Evolutionary conservation across 2,113 vertebrate species (phyloP).

Genomic region (Chrysemys picta): DNA sequence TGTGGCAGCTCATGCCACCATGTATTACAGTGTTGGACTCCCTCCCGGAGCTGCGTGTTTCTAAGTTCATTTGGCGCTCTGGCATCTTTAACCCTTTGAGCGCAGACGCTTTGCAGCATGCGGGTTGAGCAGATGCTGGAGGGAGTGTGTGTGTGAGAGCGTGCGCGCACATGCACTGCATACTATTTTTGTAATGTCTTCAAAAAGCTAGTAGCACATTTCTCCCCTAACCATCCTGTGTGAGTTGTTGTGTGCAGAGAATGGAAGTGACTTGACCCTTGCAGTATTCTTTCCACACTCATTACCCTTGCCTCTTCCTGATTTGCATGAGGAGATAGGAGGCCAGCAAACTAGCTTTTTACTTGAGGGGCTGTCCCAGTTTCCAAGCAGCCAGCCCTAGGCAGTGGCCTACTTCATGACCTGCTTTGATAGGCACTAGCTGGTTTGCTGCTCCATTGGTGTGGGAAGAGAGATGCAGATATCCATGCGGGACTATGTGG

Average conservation of each 20-base stretch:
- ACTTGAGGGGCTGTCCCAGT: slow-evolving; percentile 25
- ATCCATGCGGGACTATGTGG: not conserved
- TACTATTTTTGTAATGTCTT: not conserved
- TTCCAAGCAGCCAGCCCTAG: not conserved
- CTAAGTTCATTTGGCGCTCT: not conserved
- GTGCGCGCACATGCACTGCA: not conserved
- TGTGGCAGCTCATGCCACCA: accelerated
- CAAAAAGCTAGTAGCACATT: not conserved
- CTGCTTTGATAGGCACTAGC: not conserved
- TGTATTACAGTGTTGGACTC: accelerated
- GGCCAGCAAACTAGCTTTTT: not conserved
- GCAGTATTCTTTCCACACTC: not conserved
- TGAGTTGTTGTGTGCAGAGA: not conserved
- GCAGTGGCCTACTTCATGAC: slow-evolving; percentile 7
- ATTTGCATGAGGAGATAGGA: not conserved
- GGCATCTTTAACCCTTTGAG: not conserved
- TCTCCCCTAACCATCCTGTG: not conserved
- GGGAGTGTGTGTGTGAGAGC: not conserved
- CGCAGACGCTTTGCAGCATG: accelerated
- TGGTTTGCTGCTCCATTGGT: not conserved
- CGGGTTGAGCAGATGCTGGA: not conserved
- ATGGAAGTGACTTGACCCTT: not conserved
- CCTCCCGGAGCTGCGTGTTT: not conserved
- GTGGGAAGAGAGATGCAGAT: not conserved
- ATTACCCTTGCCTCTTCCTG: not conserved